Base-by-base conservation (phyloP, 1,140 invertebrate species). In the Mycetomoellerius zeteki region DNA sequence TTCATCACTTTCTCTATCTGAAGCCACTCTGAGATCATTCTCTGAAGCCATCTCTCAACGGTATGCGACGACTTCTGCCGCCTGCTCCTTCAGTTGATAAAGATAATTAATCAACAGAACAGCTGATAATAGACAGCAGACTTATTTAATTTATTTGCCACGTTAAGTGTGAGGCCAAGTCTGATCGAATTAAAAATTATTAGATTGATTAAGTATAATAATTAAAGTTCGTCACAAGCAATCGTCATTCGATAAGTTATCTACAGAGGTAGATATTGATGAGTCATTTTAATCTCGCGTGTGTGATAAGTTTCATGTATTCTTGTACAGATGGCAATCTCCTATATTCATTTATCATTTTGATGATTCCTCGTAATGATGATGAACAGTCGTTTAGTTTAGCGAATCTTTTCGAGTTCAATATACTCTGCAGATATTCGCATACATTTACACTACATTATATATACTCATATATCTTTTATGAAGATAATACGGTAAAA, bases 161-260 rank as follows among this genome's bases (percentile, higher is more conserved):
- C 54, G 12, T 27, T 6, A 43, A 14, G 8, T 69, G 14, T 37
- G 14, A n/a, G n/a, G 3, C 7, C 1, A 16, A 56, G 1, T 50
- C 14, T 1, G 21, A 67, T 47, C 10, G 37, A 3, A 5, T 33
- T 33, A 33, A 64, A 64, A 19, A 12, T 21, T 33, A 5, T 37
- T 37, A 37, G 27, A 60, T 27, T 60, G 3, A 56, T 37, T 58
- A 19, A 75, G 56, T 37, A n/a, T n/a, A n/a, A n/a, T n/a, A 16
- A n/a, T 75, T 75, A 37, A 58, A 58, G 0, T 71, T 50, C 1
- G 14, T 52, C 12, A 2, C 24, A 19, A 37, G 8, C 19, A 82
- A 82, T 37, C 67, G 27, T 84, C 37, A 2, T 43, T 33, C 16
- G 80, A 30, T 62, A 75, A 75, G 54, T 84, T 84, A 84, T 73